phyloP scores from a whole-genome alignment of 2,888 invertebrate species.

The Aquatica leii region DNA sequence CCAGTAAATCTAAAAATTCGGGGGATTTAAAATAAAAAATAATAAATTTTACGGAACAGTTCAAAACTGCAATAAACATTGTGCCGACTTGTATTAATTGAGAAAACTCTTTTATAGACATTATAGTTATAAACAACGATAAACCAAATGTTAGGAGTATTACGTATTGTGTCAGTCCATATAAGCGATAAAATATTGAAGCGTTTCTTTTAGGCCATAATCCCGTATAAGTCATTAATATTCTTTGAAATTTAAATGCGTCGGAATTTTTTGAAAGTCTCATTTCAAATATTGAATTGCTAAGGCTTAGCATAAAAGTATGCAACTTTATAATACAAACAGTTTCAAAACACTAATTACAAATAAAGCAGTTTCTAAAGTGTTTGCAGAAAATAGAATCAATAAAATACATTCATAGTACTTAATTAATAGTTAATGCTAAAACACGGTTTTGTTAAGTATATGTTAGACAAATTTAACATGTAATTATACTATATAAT shows the following conservation, averaged over 20 bases:
- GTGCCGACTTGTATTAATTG: slow-evolving; percentile 22
- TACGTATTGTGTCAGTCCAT: slow-evolving; percentile 12
- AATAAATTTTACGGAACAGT: slow-evolving; percentile 24
- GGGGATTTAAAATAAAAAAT: slow-evolving; percentile 22
- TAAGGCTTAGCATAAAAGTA: too few relatives aligned
- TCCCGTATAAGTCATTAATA: slow-evolving; percentile 24
- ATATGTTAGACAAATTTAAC: too few relatives aligned
- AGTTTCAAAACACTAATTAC: too few relatives aligned
- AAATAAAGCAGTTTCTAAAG: too few relatives aligned
- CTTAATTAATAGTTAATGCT: too few relatives aligned
- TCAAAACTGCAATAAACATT: slow-evolving; percentile 22
- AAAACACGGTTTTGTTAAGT: too few relatives aligned
- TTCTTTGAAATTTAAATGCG: slow-evolving; percentile 21
- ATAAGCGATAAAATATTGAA: slow-evolving; percentile 12
- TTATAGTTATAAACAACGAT: slow-evolving; percentile 18
- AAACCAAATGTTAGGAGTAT: slow-evolving; percentile 11
- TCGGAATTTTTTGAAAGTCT: slow-evolving; percentile 16
- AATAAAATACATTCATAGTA: too few relatives aligned
- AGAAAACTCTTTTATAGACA: slow-evolving; percentile 17
- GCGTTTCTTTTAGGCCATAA: slow-evolving; percentile 21
- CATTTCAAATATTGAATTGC: too few relatives aligned
- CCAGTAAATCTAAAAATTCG: slow-evolving; percentile 22
- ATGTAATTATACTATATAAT: too few relatives aligned
- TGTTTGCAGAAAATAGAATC: too few relatives aligned
- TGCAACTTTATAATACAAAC: too few relatives aligned